A percentile compares a stretch with the other conserved stretches of the same genome.
Evolutionary conservation across 2,888 invertebrate species (phyloP).

Genomic region (Ischnus inquisitorius): DNA sequence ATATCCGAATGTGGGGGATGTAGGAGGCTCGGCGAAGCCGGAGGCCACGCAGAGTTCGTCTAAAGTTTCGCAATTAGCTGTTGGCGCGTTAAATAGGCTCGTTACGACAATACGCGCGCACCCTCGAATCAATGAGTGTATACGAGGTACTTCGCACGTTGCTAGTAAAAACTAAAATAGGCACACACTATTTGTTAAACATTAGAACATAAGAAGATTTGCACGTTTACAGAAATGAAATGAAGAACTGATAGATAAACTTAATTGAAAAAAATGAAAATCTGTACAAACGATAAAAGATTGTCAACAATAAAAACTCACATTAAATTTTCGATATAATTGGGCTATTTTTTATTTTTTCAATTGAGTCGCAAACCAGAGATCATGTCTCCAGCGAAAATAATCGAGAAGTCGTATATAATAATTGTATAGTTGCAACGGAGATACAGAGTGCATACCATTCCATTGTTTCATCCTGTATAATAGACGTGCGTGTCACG

Average conservation of each 20-base stretch:
- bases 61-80: constrained; percentile 67
- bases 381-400: background rate
- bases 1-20: background rate
- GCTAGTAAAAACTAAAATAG: background rate
- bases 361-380: too few species aligned
- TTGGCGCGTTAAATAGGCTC: constrained; percentile 54
- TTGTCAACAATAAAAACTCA: too few species aligned
- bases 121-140: constrained; percentile 23
- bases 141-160: background rate
- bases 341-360: too few species aligned
- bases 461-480: constrained; percentile 5
- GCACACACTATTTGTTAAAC: background rate
- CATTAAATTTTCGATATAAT: too few species aligned
- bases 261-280: too few species aligned
- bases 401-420: background rate
- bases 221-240: too few species aligned
- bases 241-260: too few species aligned
- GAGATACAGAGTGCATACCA: background rate
- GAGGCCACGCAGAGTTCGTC: constrained; percentile 42
- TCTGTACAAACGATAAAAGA: too few species aligned
- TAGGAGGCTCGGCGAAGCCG: background rate
- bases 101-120: constrained; percentile 34
- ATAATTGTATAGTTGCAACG: background rate
- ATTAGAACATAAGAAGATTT: too few species aligned
- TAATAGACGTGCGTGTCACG: constrained; percentile 6